Evolutionary conservation across 2,888 invertebrate genomes (phyloP).

Genomic region (Cataglyphis rosenhaueri): DNA sequence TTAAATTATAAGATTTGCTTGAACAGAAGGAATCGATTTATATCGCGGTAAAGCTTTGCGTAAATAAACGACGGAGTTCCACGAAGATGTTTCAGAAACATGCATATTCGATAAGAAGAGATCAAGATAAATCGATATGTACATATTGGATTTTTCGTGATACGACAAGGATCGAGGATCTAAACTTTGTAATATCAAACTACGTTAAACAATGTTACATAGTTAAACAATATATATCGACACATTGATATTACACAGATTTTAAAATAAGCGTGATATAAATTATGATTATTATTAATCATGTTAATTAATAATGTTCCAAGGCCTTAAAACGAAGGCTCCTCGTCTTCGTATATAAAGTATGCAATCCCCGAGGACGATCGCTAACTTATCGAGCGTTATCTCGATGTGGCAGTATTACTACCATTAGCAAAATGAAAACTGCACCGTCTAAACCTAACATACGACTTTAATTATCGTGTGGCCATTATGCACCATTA

Average conservation of each 20-base stretch:
- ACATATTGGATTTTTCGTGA: conserved; percentile 22
- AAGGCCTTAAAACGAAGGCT: neutral
- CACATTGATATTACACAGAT: neutral
- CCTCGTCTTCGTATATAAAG: neutral
- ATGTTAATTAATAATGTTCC: neutral
- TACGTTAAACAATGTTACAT: neutral
- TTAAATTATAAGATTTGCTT: neutral
- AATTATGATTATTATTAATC: neutral
- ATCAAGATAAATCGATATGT: conserved; percentile 22
- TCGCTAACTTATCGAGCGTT: conserved; percentile 64
- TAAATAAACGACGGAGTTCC: conserved; percentile 4
- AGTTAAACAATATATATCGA: neutral
- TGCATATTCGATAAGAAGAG: conserved; percentile 38
- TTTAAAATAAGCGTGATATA: neutral
- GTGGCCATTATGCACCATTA: conserved; percentile 19
- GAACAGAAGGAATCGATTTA: conserved; percentile 32
- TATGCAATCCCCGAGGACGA: conserved; percentile 47
- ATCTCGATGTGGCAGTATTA: conserved; percentile 50
- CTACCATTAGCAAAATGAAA: conserved; percentile 65
- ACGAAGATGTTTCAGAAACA: conserved; percentile 16
- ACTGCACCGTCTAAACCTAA: conserved; percentile 38
- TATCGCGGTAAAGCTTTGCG: conserved; percentile 25
- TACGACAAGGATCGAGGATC: neutral
- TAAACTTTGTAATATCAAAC: neutral
- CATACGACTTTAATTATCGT: conserved; percentile 51